Base-by-base conservation (phyloP, 2,113 vertebrate genomes). In the Boleophthalmus pectinirostris region DNA sequence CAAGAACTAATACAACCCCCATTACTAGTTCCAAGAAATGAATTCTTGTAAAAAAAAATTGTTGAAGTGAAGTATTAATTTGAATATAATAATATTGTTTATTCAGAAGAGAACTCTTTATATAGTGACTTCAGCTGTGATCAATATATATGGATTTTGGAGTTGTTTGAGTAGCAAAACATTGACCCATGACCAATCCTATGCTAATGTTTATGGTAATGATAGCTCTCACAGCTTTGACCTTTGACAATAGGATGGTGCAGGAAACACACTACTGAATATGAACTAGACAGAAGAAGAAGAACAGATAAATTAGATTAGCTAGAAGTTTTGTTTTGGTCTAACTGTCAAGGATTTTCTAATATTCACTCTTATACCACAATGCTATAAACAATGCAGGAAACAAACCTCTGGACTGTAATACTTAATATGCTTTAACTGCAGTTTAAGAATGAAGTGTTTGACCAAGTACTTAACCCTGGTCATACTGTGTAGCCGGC, bases 81-180 rank as follows among this genome's bases (percentile, higher is more conserved):
- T 56, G n/a, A 23, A 23, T 2, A 23, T 23, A 9, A 56, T 56
- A 56, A 56, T 63, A 29, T 13, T 35, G 25, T 35, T 63, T 63
- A 18, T 63, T 63, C 8, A 63, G 3, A 63, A 7, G 13, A 8
- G 60, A 35, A 15, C 23, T 58, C 11, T 58, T 58, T 58, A 25
- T 5, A 9, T 24, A 13, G 13, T 25, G 24, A 1, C 10, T 15
- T 24, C 56, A 25, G 29, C 18, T 21, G 18, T n/a, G 33, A 64
- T 64, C 61, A 43, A 64, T 64, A 64, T 64, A 64, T 64, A 64
- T 64, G 61, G 61, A 64, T 35, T 64, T 64, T n/a, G 20, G 9
- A 63, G 25, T 63, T 33, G 60, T 63, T 63, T 63, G 60, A 63
- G 16, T 29, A 29, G 60, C 29, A n/a, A 61, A 35, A 63, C 29